Percentiles rank a stretch among this genome's conserved stretches.
Conservation (phyloP, 1,140 invertebrate species). For the Aphelenchoides fujianensis region DNA sequence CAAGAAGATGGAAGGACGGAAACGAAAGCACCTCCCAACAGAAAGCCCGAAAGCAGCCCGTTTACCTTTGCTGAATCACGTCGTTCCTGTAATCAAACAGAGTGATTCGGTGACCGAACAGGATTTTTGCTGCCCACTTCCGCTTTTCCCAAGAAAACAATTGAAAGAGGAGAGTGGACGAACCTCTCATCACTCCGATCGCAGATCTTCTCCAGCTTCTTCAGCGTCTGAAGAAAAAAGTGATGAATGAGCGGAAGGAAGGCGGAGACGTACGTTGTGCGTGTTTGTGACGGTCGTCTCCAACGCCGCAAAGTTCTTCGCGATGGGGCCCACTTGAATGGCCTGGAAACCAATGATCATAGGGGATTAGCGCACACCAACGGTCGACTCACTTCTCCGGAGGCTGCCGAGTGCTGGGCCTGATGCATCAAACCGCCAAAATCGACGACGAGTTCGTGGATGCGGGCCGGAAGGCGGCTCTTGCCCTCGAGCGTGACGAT, state of each 20-base stretch:
- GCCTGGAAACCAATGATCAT: background rate
- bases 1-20: too few relatives aligned
- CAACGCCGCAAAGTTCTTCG: conserved; percentile 31
- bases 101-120: too few relatives aligned
- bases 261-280: background rate
- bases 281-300: conserved; percentile 27
- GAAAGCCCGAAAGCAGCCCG: background rate
- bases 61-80: conserved; percentile 19
- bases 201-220: conserved; percentile 29
- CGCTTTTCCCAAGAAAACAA: too few relatives aligned
- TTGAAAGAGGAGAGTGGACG: background rate
- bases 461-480: conserved; percentile 27
- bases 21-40: background rate
- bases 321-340: conserved; percentile 1
- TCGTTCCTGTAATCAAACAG: conserved; percentile 14
- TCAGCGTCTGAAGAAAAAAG: conserved; percentile 27
- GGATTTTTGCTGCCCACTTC: too few relatives aligned
- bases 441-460: conserved; percentile 33
- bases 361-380: background rate
- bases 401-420: background rate
- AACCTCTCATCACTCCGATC: conserved; percentile 23
- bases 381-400: conserved; percentile 4
- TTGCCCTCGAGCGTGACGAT: conserved; percentile 31
- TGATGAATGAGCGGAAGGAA: conserved; percentile 2
- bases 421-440: conserved; percentile 20